Conservation (phyloP, 2,797 vertebrate genomes). For the Falco biarmicus region DNA sequence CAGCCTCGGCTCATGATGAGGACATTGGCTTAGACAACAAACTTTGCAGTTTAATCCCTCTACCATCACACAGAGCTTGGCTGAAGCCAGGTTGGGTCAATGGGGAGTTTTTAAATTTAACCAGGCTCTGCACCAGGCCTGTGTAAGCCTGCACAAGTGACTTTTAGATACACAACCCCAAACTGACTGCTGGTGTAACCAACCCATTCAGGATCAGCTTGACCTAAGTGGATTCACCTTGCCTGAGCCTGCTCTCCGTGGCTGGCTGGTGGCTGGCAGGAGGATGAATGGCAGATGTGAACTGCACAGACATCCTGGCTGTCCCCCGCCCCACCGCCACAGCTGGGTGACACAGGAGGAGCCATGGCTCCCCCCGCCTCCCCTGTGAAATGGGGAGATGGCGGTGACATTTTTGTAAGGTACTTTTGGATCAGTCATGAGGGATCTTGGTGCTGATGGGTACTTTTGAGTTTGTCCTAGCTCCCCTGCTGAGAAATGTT, state of each 20-base stretch:
- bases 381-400: not conserved
- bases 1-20: not conserved
- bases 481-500: not conserved
- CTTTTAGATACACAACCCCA: not conserved
- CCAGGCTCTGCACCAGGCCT: not conserved
- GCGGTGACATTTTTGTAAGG: not conserved
- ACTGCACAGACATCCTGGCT: not conserved
- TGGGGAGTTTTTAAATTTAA: not conserved
- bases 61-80: not conserved
- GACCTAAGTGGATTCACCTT: not conserved
- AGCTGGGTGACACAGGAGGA: fast-evolving
- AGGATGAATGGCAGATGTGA: not conserved
- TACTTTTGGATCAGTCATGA: not conserved
- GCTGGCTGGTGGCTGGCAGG: not conserved
- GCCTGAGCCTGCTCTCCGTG: fast-evolving
- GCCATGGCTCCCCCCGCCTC: fast-evolving
- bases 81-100: not conserved
- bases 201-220: not conserved
- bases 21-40: not conserved
- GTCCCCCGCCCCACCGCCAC: no score
- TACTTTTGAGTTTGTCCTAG: not conserved
- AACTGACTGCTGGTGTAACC: not conserved
- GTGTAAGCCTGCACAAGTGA: not conserved
- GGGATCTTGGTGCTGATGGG: not conserved
- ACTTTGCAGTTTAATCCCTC: not conserved